Base-by-base conservation (phyloP, 2,113 vertebrate genomes). In the Boulengeromyrus knoepffleri region DNA sequence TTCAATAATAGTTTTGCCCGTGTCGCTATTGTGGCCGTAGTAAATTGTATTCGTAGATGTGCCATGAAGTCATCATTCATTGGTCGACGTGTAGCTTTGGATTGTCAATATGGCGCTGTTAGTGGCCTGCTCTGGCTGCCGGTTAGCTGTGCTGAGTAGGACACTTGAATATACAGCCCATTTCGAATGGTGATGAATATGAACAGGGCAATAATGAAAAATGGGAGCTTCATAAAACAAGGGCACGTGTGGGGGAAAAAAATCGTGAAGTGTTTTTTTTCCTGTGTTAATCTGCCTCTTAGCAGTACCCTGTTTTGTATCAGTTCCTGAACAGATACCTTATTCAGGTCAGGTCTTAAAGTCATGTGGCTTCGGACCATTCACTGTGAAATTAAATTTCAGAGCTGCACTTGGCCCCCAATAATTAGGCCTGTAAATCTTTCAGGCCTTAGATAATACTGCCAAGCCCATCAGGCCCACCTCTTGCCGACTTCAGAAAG, bases 361-460 rank as follows among this genome's bases (percentile, higher is more conserved):
- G 94, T 96, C 95, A 96, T 92, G 92, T 96, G 95, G 94, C 92
- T 39, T 27, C 90, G 90, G 93, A 92, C 93, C 93, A 92, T 93
- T 94, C 93, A 91, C 91, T 92, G 92, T 94, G 92, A 94, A 95
- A 94, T 92, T 91, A 92, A 93, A 93, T 93, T 92, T 90, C 88
- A 45, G 36, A 62, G 47, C 85, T 27, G 39, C 52, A 42, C 86
- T 36, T 50, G 87, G 88, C 47, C 19, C 70, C n/a, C 42, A 58
- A 86, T 66, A 90, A 92, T 90, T 8, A 66, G 91, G 88, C 93
- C 93, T 88, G 88, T 93, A 93, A 94, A 92, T 95, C 92, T 93
- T 87, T 7, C 74, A 45, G 45, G 36, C 88, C 62, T 27, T 39
- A 88, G 50, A 2, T 31, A 88, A 24, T 17, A 39, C 47, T 77